Conservation (phyloP, 2,888 invertebrate genomes). For the Protophormia terraenovae region DNA sequence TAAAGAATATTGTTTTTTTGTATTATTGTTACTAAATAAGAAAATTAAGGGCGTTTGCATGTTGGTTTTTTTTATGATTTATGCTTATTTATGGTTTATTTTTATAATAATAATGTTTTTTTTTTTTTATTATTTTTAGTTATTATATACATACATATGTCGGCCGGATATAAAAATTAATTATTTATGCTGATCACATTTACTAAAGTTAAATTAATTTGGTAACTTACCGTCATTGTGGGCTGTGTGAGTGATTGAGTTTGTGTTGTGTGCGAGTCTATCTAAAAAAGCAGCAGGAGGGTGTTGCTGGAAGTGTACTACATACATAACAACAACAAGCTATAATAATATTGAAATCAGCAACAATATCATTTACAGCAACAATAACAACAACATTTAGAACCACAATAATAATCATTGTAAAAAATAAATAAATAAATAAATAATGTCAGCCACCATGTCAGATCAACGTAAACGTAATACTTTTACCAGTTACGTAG, state of each 20-base stretch:
- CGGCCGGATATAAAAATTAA: slow-evolving; percentile 65
- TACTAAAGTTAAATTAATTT: slow-evolving; percentile 14
- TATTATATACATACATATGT: no score
- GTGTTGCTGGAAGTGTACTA: slow-evolving; percentile 48
- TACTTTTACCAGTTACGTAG: slow-evolving; percentile 78
- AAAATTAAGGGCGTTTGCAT: slow-evolving; percentile 60
- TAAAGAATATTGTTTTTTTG: background rate
- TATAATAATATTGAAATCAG: slow-evolving; percentile 3
- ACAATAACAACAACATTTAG: no score
- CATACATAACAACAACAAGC: no score
- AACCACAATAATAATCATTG: background rate
- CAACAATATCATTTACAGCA: background rate
- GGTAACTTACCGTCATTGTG: slow-evolving; percentile 10
- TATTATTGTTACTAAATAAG: no score
- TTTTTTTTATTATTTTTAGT: slow-evolving; percentile 7
- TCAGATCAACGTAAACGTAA: slow-evolving; percentile 73
- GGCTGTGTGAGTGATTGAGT: background rate
- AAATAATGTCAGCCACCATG: slow-evolving; percentile 59
- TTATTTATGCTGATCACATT: slow-evolving; percentile 66
- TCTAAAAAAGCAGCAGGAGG: background rate
- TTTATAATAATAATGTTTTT: background rate
- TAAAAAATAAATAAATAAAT: background rate
- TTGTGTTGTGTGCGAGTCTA: slow-evolving; percentile 2
- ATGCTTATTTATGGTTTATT: background rate
- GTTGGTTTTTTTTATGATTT: background rate